A percentile compares a stretch with the other conserved stretches of the same genome.
Evolutionary conservation across 2,888 invertebrate genomes (phyloP).

Genomic region (Tetheella fluctuosa): DNA sequence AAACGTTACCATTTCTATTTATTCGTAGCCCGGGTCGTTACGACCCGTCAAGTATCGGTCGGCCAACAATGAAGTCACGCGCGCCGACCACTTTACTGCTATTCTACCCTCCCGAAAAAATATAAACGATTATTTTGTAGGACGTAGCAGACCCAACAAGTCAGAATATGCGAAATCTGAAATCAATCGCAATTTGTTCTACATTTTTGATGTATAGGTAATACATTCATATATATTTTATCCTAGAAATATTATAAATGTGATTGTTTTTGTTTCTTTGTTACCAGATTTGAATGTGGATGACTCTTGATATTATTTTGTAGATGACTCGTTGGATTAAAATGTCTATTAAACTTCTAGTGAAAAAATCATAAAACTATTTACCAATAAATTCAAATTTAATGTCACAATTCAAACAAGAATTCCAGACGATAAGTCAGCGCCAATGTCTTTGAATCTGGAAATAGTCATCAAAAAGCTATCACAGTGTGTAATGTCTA

Average conservation of each 20-base stretch:
- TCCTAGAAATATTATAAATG: no score
- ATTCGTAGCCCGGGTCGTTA: slow-evolving; percentile 44
- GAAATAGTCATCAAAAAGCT: slow-evolving; percentile 40
- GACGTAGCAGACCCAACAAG: background rate
- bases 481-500: slow-evolving; percentile 32
- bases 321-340: no score
- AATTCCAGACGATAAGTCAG: background rate
- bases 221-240: no score
- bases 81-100: slow-evolving; percentile 48
- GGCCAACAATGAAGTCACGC: slow-evolving; percentile 60
- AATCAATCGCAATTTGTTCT: background rate
- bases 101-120: slow-evolving; percentile 26
- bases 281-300: no score
- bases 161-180: background rate
- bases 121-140: background rate
- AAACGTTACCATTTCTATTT: slow-evolving; percentile 56
- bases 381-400: background rate
- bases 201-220: background rate
- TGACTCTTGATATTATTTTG: no score
- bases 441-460: slow-evolving; percentile 22
- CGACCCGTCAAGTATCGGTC: slow-evolving; percentile 44
- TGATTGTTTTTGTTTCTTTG: no score
- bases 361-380: background rate
- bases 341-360: background rate
- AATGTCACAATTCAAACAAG: background rate